Conservation (phyloP, 1,140 invertebrate species). For the Lerema accius region DNA sequence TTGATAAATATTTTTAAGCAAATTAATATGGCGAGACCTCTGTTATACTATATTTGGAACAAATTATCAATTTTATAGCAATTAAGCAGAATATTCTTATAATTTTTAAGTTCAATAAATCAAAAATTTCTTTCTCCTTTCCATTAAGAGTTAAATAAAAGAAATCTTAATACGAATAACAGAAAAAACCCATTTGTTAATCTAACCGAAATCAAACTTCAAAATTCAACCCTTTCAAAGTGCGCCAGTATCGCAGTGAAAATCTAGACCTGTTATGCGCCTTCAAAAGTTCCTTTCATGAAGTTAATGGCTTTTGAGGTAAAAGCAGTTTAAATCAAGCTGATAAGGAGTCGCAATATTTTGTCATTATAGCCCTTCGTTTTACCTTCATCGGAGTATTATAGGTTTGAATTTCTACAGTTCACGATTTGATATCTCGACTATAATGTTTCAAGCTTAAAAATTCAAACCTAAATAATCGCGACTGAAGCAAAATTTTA, state of each 20-base stretch:
- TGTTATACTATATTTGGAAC: no score
- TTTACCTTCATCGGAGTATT: conserved; percentile 31
- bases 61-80: no score
- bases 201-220: conserved; percentile 31
- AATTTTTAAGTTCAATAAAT: no score
- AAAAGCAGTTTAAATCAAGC: conserved; percentile 32
- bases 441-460: conserved; percentile 10
- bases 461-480: background rate
- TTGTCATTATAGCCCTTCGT: conserved; percentile 32
- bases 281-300: conserved; percentile 33
- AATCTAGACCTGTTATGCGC: conserved; percentile 30
- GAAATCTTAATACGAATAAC: conserved; percentile 11
- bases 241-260: conserved; percentile 16
- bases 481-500: no score
- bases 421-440: conserved; percentile 23
- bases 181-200: conserved; percentile 32
- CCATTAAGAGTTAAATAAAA: background rate
- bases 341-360: conserved; percentile 34
- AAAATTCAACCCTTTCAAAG: conserved; percentile 33
- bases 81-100: no score
- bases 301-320: conserved; percentile 34
- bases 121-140: background rate
- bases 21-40: no score
- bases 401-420: conserved; percentile 25
- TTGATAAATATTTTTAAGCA: no score